These are phyloP conservation scores for Pachycephala philippinensis DNA, from an alignment of 2,113 vertebrate genomes.

Conservation along the genomic window DNA sequence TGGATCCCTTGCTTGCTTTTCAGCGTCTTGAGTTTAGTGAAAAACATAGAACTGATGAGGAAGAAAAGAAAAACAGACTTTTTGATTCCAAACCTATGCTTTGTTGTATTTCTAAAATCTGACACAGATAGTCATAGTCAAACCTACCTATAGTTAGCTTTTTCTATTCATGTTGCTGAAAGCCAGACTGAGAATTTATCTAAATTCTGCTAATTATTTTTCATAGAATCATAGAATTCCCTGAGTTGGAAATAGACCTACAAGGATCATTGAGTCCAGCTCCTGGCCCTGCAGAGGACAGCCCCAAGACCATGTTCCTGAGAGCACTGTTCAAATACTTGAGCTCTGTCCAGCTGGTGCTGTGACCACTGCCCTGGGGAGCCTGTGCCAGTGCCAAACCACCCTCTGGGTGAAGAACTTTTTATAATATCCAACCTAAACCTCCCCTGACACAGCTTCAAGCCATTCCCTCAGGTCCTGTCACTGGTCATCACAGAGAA, in stretches of 20 bases:
- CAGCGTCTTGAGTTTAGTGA: conserved; percentile 49
- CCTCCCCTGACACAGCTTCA: accelerated
- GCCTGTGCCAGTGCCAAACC: neutral
- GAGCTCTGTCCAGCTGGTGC: neutral
- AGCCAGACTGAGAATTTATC: conserved; percentile 66
- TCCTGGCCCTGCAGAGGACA: neutral
- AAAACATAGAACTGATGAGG: conserved; percentile 45
- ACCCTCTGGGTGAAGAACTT: neutral
- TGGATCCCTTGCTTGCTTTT: conserved; percentile 45
- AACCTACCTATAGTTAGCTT: conserved; percentile 53
- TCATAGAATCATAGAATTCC: neutral
- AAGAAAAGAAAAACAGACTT: conserved; percentile 44
- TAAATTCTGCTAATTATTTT: conserved; percentile 70
- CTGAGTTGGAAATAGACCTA: neutral
- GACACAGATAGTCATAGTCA: conserved; percentile 65
- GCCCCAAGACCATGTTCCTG: neutral
- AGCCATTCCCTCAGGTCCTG: accelerated
- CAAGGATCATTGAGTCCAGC: accelerated
- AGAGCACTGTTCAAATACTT: neutral
- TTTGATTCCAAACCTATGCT: conserved; percentile 51
- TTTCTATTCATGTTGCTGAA: conserved; percentile 69
- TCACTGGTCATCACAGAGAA: neutral
- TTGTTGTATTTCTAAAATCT: conserved; percentile 53
- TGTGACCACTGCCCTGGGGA: neutral
- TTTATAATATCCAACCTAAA: neutral